phyloP scores from a whole-genome alignment of 2,888 invertebrate species.

The Watsonalla cultraria region DNA sequence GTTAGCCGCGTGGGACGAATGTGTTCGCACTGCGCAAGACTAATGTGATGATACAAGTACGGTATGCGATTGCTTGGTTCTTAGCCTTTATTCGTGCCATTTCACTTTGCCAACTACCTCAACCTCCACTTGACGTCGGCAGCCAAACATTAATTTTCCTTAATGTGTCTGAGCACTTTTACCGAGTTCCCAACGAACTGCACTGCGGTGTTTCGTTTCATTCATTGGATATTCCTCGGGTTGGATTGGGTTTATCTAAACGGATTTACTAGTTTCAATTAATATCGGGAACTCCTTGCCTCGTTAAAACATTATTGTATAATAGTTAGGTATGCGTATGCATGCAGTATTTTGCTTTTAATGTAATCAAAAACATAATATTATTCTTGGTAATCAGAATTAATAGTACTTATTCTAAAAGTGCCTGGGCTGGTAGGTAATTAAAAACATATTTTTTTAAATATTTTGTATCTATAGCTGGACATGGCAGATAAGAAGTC shows the following conservation, averaged over 20 bases:
- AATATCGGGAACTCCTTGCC: slow-evolving; percentile 32
- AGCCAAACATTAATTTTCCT: slow-evolving; percentile 78
- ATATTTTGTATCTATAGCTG: slow-evolving; percentile 38
- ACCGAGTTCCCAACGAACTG: slow-evolving; percentile 61
- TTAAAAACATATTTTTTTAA: not conserved
- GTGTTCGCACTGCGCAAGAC: slow-evolving; percentile 48
- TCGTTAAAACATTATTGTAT: too few species aligned
- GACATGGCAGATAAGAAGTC: slow-evolving; percentile 74
- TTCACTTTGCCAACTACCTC: slow-evolving; percentile 72
- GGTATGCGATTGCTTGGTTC: slow-evolving; percentile 65
- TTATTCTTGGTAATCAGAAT: too few species aligned
- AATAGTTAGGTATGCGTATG: too few species aligned
- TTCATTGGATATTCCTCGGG: slow-evolving; percentile 64
- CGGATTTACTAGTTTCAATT: slow-evolving; percentile 44
- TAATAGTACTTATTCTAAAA: too few species aligned
- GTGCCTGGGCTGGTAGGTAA: too few species aligned
- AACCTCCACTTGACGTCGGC: slow-evolving; percentile 69
- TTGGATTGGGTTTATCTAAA: slow-evolving; percentile 72
- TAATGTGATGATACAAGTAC: slow-evolving; percentile 57
- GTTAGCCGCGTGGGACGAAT: slow-evolving; percentile 30
- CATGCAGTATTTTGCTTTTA: too few species aligned
- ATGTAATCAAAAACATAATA: too few species aligned
- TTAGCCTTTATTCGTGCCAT: slow-evolving; percentile 65
- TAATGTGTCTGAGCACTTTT: slow-evolving; percentile 77
- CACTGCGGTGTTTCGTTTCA: slow-evolving; percentile 76